Conservation (phyloP, 2,113 vertebrate genomes). For the Peromyscus californicus region DNA sequence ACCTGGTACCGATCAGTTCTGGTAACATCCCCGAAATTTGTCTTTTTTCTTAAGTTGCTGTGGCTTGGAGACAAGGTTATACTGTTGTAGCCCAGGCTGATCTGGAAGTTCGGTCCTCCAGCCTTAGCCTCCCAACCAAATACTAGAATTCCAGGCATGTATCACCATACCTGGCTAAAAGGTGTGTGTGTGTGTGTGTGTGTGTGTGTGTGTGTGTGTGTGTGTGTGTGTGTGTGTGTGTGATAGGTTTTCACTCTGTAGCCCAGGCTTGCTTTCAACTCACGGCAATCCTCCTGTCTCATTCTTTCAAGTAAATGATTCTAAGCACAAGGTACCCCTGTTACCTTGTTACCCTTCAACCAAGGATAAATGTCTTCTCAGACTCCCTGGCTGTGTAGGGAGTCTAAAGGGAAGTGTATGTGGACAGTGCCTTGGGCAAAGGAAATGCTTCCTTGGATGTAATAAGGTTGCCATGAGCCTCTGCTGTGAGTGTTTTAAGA, state of each 20-base stretch:
- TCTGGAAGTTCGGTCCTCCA: no score
- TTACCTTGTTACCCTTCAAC: not conserved
- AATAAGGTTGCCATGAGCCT: no score
- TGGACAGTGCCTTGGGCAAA: not conserved
- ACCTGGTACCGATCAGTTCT: not conserved
- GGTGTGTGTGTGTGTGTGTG: not conserved
- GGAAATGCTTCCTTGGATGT: not conserved
- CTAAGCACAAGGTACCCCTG: not conserved
- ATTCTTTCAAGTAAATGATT: not conserved
- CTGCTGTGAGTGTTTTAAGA: not conserved
- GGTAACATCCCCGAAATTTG: not conserved
- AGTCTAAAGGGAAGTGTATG: not conserved
- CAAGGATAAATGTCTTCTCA: not conserved
- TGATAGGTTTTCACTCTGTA: not conserved
- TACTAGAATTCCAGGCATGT: not conserved
- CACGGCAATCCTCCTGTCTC: not conserved
- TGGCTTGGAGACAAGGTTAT: not conserved
- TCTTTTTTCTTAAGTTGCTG: not conserved
- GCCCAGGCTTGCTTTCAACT: not conserved
- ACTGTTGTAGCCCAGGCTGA: not conserved
- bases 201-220: not conserved
- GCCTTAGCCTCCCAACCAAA: not conserved
- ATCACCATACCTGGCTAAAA: not conserved
- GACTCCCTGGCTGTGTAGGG: not conserved
- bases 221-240: not conserved